Base-by-base conservation (phyloP, 2,797 vertebrate genomes). In the Paratrypauchen microcephalus region DNA sequence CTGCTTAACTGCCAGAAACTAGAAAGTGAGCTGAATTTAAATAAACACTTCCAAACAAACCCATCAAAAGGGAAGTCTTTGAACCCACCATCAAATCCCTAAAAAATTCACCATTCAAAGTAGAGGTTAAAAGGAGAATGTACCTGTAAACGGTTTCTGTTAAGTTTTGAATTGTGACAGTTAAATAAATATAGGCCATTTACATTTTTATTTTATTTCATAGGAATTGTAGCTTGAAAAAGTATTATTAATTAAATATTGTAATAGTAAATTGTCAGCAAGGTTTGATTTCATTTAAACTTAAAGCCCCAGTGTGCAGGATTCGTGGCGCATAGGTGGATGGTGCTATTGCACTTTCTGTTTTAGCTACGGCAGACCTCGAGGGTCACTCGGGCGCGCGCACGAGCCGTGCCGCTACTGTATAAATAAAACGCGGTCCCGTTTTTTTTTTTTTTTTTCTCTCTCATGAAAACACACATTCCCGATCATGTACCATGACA, bases 1-100 rank as follows among this genome's bases (percentile, higher is more conserved):
- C 71, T 73, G 76, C 74, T 74, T 56, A 57, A 68, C 73, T 74
- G 80, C 67, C 66, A 71, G 57, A 70, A 65, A 76, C 2, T 30
- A 24, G 39, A 76, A 7, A 28, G 45, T 19, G 59, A 74, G 66
- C 54, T 63, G 41, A 52, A 77, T 32, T 68, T 56, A 23, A 76
- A 54, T 68, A 65, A 73, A 73, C 19, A 60, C 58, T 82, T 70
- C 55, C 24, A 48, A 73, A 76, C 57, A 66, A 73, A 15, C 2
- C 41, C 52, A 54, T 83, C 56, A 76, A 65, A 74, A 19, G 56
- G 39, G 4, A 24, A 23, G n/a, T 68, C 69, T 80, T 78, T 81
- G 47, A 83, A 77, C 64, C 23, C 21, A 7, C 48, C 39, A 60
- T 70, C 62, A 41, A 24, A 72, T 60, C 57, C 12, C 24, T 24